These are phyloP conservation scores for Masticophis lateralis DNA, from an alignment of 2,797 vertebrate species.

Conservation along the genomic window DNA sequence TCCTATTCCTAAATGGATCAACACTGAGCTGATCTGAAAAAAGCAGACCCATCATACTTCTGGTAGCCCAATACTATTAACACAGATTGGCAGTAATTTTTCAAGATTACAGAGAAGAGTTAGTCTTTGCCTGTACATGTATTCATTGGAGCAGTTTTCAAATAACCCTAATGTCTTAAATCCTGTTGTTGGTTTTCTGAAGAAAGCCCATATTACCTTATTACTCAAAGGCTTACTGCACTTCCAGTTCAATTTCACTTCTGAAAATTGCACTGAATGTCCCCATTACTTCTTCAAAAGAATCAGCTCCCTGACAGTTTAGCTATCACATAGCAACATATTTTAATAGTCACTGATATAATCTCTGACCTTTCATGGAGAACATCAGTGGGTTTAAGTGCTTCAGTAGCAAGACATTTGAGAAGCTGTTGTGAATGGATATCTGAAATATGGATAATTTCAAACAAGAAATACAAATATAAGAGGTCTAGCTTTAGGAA, in stretches of 20 bases:
- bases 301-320: neutral
- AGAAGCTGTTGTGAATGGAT: neutral
- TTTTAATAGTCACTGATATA: neutral
- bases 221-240: neutral
- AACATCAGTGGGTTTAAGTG: neutral
- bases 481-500: constrained; percentile 20
- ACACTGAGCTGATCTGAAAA: too few relatives aligned
- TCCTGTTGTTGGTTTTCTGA: neutral
- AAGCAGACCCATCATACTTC: neutral
- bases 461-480: neutral
- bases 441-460: neutral
- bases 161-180: neutral
- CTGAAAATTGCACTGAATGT: neutral
- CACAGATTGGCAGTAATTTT: neutral
- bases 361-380: neutral
- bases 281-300: neutral
- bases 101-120: neutral
- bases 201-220: neutral
- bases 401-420: neutral
- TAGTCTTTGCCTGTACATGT: neutral
- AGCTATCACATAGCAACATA: neutral
- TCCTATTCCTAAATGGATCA: too few relatives aligned
- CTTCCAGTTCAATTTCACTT: neutral
- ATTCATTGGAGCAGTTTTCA: neutral
- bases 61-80: neutral